Evolutionary conservation across 2,113 vertebrate genomes (phyloP).

Genomic region (Scatophagus argus): DNA sequence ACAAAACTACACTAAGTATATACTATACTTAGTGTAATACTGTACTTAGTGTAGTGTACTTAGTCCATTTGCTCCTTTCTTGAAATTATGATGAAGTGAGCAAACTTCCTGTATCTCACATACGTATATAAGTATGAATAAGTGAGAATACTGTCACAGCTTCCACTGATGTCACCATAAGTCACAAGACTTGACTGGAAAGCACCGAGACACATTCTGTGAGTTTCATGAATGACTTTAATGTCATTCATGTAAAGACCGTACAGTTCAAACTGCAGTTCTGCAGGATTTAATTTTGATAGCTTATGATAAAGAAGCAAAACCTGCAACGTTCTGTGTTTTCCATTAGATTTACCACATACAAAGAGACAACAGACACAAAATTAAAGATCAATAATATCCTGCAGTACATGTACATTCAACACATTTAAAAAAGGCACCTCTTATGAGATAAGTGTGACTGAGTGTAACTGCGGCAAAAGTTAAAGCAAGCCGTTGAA

Average conservation of each 20-base stretch:
- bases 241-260: background rate
- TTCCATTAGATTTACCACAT: background rate
- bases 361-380: background rate
- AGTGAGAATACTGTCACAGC: slow-evolving; percentile 7
- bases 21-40: too few species aligned
- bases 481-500: background rate
- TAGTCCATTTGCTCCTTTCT: background rate
- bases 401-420: background rate
- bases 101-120: slow-evolving; percentile 48
- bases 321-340: background rate
- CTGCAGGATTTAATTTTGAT: background rate
- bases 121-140: too few species aligned
- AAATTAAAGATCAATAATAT: slow-evolving; percentile 5
- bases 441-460: background rate
- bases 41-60: too few species aligned
- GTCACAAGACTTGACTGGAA: slow-evolving; percentile 25
- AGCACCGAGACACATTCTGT: background rate
- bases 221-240: slow-evolving; percentile 14
- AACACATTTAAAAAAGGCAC: background rate
- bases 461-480: slow-evolving; percentile 8
- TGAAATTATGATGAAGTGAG: slow-evolving; percentile 19
- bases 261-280: background rate
- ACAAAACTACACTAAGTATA: background rate
- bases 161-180: slow-evolving; percentile 21
- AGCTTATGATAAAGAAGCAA: background rate